Conservation (phyloP, 2,888 invertebrate genomes). For the Andrena hattorfiana region DNA sequence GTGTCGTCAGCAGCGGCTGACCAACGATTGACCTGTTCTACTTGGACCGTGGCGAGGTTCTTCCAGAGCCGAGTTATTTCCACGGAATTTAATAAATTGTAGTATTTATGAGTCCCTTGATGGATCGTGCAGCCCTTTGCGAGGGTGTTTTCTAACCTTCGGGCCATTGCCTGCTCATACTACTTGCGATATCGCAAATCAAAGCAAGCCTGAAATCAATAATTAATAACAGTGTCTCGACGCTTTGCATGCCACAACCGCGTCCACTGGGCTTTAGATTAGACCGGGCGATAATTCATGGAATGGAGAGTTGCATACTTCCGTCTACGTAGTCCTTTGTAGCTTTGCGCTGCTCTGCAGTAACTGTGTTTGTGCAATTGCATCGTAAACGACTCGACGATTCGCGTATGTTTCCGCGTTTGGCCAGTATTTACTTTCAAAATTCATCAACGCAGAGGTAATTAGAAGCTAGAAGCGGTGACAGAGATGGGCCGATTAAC, state of each 20-base stretch:
- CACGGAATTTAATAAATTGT: background rate
- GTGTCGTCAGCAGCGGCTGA: background rate
- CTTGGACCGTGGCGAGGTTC: background rate
- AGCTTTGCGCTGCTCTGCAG: slow-evolving; percentile 7
- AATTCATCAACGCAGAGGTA: slow-evolving; percentile 10
- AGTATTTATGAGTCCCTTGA: background rate
- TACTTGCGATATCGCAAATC: background rate
- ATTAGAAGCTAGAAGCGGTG: background rate
- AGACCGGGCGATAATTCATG: slow-evolving; percentile 33
- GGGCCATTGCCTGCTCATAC: background rate
- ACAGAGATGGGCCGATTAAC: background rate
- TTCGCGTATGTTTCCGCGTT: background rate
- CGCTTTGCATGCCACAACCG: slow-evolving; percentile 26
- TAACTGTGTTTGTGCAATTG: slow-evolving; percentile 11
- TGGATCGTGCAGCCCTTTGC: background rate
- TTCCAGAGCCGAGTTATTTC: background rate
- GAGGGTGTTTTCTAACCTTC: no score
- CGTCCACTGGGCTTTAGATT: slow-evolving; percentile 28
- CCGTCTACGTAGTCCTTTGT: slow-evolving; percentile 22
- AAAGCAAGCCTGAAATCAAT: slow-evolving; percentile 36
- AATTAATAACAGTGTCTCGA: slow-evolving; percentile 37
- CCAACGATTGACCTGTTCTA: background rate
- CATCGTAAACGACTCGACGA: background rate
- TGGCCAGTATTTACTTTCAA: background rate
- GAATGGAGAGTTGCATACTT: slow-evolving; percentile 17